Percentiles rank a stretch among this genome's conserved stretches.
phyloP scores from a whole-genome alignment of 1,140 invertebrate genomes.

The Araneus ventricosus region DNA sequence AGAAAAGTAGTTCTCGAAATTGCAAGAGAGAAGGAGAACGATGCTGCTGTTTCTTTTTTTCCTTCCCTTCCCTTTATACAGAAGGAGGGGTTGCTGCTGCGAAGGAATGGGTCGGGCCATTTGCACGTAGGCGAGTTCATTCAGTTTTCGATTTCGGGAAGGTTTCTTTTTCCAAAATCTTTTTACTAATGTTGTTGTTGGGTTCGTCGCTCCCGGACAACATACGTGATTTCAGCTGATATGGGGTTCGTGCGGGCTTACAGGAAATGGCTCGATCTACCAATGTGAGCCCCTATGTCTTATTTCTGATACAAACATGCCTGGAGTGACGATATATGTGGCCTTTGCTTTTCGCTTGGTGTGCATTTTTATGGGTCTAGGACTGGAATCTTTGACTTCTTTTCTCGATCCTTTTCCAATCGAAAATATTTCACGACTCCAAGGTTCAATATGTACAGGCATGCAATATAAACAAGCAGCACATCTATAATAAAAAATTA shows the following conservation, averaged over 20 bases:
- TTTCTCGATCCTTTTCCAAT: neutral
- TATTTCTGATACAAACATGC: constrained; percentile 1
- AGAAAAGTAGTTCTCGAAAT: constrained; percentile 53
- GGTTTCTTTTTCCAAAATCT: constrained; percentile 9
- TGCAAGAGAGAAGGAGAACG: neutral
- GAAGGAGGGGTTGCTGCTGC: neutral
- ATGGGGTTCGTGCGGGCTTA: neutral
- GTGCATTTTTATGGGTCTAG: neutral
- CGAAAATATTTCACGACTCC: neutral
- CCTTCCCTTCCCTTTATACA: neutral
- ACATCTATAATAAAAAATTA: too few species aligned
- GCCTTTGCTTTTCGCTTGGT: neutral
- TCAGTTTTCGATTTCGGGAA: constrained; percentile 34
- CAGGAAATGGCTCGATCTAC: neutral
- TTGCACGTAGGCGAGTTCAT: constrained; percentile 54
- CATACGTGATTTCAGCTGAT: constrained; percentile 11
- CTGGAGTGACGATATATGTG: neutral
- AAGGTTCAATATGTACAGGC: too few species aligned
- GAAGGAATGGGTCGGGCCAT: constrained; percentile 4
- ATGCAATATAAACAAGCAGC: too few species aligned
- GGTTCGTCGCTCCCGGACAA: constrained; percentile 4
- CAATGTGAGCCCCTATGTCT: neutral
- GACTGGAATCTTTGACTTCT: neutral
- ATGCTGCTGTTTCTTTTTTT: constrained; percentile 16
- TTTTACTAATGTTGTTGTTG: neutral